Conservation (phyloP, 2,888 invertebrate species). For the Hemistola chrysoprasaria region DNA sequence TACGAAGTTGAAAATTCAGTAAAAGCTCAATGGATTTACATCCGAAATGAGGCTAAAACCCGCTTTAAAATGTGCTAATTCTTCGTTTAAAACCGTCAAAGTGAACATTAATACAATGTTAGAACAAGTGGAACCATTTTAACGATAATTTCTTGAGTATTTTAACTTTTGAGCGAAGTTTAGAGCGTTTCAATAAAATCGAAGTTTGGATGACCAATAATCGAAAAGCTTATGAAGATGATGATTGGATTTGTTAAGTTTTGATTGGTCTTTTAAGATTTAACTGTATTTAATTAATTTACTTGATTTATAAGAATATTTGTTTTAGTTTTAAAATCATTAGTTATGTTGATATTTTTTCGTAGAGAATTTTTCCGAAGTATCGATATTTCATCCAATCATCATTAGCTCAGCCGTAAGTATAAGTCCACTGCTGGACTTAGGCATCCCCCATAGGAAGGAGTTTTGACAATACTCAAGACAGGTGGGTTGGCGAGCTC, state of each 20-base stretch:
- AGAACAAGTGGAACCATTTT: conserved; percentile 20
- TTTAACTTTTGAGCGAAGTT: conserved; percentile 21
- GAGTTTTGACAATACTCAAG: no score
- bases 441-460: no score
- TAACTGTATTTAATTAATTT: conserved; percentile 1
- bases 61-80: conserved; percentile 61
- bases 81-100: conserved; percentile 48
- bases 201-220: conserved; percentile 23
- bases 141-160: conserved; percentile 28
- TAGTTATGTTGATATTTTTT: no score
- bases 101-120: conserved; percentile 32
- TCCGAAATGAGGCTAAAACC: conserved; percentile 61
- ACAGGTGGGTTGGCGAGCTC: no score
- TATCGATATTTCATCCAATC: no score
- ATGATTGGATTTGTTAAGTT: conserved; percentile 5
- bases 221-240: conserved; percentile 13
- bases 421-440: no score
- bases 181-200: conserved; percentile 26
- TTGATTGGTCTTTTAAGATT: conserved; percentile 4
- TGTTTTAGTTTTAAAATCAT: no score
- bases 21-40: conserved; percentile 60
- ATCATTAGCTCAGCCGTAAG: no score
- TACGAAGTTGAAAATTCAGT: conserved; percentile 29
- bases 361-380: no score
- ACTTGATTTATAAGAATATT: conserved; percentile 1